phyloP scores from a whole-genome alignment of 2,113 vertebrate species.

The Delphinus delphis region DNA sequence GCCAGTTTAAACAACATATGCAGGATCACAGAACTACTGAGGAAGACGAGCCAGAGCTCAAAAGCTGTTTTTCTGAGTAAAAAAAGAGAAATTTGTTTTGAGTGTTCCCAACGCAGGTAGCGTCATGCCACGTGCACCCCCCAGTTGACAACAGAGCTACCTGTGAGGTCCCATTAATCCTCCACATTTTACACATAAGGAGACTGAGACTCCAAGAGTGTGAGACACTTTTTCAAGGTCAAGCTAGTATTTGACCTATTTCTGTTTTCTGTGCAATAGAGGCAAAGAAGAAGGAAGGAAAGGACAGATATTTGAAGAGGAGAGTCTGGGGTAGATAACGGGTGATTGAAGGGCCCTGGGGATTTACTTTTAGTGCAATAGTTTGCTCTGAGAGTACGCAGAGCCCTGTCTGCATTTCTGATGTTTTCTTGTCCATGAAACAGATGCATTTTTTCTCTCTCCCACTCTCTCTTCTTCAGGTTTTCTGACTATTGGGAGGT shows the following conservation, averaged over 20 bases:
- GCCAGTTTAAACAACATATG: background rate
- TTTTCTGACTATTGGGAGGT: background rate
- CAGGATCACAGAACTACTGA: background rate
- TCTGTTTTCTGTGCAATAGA: background rate
- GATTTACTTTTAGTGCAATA: background rate
- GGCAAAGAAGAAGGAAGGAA: background rate
- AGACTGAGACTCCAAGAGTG: background rate
- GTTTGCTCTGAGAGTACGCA: background rate
- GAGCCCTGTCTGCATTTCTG: background rate
- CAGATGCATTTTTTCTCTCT: background rate
- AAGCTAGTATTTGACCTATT: background rate
- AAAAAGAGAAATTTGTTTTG: background rate
- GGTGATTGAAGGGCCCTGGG: background rate
- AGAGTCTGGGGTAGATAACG: too few relatives aligned
- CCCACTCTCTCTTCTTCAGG: background rate
- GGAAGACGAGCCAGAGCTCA: background rate
- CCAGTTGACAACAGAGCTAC: background rate
- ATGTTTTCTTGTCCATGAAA: background rate
- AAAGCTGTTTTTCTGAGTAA: background rate
- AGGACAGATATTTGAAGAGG: background rate
- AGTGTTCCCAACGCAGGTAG: background rate
- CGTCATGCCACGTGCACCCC: rapidly evolving
- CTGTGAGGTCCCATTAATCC: background rate
- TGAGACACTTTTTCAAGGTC: background rate
- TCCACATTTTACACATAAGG: background rate